These are phyloP conservation scores for Nasonia longicornis DNA, from an alignment of 1,140 invertebrate species.

Conservation along the genomic window DNA sequence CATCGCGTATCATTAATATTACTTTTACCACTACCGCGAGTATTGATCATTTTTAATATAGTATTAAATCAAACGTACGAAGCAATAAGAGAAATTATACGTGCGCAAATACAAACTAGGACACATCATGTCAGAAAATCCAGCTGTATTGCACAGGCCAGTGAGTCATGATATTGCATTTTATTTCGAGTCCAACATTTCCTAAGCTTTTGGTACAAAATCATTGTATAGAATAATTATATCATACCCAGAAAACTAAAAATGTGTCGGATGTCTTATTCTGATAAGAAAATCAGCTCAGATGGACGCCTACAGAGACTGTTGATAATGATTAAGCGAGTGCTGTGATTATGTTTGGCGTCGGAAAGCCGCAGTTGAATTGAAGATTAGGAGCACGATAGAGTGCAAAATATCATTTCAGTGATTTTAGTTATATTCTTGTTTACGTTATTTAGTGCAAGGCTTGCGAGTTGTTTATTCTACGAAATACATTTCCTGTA, in stretches of 20 bases:
- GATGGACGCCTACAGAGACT: not conserved
- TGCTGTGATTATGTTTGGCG: slow-evolving; percentile 8
- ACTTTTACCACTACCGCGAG: no score
- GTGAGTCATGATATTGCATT: no score
- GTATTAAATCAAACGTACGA: no score
- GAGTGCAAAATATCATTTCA: slow-evolving; percentile 17
- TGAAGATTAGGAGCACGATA: slow-evolving; percentile 24
- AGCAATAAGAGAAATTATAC: no score
- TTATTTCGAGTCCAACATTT: no score
- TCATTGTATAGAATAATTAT: no score
- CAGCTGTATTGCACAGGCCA: no score
- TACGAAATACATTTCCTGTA: not conserved
- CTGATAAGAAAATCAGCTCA: not conserved
- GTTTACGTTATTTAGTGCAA: not conserved
- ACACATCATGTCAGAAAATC: no score
- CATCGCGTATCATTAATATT: no score
- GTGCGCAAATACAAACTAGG: no score
- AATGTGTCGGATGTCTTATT: not conserved
- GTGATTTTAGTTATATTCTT: not conserved
- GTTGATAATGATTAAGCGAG: slow-evolving; percentile 13
- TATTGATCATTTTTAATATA: no score
- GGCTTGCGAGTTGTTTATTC: not conserved
- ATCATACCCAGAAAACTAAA: not conserved
- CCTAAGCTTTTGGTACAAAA: no score
- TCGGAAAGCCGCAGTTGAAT: slow-evolving; percentile 23